A percentile compares a stretch with the other conserved stretches of the same genome.
Evolutionary conservation across 1,140 invertebrate genomes (phyloP).

Genomic region (Solen grandis): DNA sequence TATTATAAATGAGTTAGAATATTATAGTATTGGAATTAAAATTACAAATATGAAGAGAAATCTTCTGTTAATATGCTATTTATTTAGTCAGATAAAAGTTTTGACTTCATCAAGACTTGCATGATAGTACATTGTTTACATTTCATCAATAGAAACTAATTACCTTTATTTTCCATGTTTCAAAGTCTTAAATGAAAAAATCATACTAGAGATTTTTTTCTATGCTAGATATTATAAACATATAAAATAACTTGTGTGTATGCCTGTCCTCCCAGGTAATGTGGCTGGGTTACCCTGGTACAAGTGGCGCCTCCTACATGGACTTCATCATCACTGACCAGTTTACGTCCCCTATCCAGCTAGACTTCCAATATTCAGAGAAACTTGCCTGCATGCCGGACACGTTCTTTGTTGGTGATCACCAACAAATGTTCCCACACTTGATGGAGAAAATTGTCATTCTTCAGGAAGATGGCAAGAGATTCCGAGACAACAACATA

Average conservation of each 20-base stretch:
- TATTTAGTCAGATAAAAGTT: too few relatives aligned
- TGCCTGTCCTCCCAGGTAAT: slow-evolving; percentile 86
- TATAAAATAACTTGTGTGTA: neutral
- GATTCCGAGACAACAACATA: slow-evolving; percentile 87
- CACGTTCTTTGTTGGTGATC: slow-evolving; percentile 99
- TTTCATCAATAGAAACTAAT: too few relatives aligned
- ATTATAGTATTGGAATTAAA: too few relatives aligned
- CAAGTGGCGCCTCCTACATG: slow-evolving; percentile 98
- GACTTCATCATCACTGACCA: slow-evolving; percentile 99
- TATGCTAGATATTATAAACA: too few relatives aligned
- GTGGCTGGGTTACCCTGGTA: slow-evolving; percentile 99
- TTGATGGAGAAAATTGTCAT: slow-evolving; percentile 72
- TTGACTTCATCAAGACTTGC: too few relatives aligned
- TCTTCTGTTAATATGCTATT: too few relatives aligned
- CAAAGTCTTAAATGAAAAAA: too few relatives aligned
- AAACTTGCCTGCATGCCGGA: slow-evolving; percentile 99
- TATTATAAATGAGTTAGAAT: too few relatives aligned
- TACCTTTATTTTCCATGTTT: too few relatives aligned
- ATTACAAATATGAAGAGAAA: too few relatives aligned
- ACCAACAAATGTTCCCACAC: slow-evolving; percentile 98
- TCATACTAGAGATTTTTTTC: too few relatives aligned
- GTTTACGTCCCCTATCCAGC: slow-evolving; percentile 94
- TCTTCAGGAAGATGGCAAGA: slow-evolving; percentile 73
- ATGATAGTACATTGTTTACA: too few relatives aligned
- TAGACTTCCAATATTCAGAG: slow-evolving; percentile 96